Percentiles rank a stretch among this genome's conserved stretches.
These are phyloP conservation scores for Ophioninae sp. DNA, from an alignment of 2,888 invertebrate species.

Conservation along the genomic window DNA sequence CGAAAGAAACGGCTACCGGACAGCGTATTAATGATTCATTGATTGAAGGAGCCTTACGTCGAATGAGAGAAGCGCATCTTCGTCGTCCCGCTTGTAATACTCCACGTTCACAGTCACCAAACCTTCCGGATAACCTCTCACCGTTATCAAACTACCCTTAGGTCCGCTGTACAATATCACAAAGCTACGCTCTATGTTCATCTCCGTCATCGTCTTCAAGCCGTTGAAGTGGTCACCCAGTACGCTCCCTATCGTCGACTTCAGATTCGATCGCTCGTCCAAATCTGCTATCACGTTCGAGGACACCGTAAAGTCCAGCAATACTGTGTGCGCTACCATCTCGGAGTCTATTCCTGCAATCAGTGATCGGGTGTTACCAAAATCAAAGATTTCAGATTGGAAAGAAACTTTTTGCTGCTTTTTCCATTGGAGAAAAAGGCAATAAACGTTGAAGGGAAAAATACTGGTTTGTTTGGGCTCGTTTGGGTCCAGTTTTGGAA, in stretches of 20 bases:
- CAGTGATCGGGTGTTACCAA: not conserved
- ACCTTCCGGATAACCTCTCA: slow-evolving; percentile 89
- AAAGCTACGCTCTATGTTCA: slow-evolving; percentile 87
- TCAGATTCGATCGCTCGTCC: slow-evolving; percentile 85
- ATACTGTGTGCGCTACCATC: slow-evolving; percentile 91
- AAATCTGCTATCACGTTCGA: slow-evolving; percentile 86
- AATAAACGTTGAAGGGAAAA: too few species aligned
- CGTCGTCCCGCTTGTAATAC: slow-evolving; percentile 89
- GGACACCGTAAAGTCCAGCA: slow-evolving; percentile 91
- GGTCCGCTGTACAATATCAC: slow-evolving; percentile 88
- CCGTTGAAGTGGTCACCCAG: slow-evolving; percentile 88
- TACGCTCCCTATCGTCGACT: slow-evolving; percentile 86
- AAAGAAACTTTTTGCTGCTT: not conserved
- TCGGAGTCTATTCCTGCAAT: not conserved
- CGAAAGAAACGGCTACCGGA: not conserved
- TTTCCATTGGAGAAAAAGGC: too few species aligned
- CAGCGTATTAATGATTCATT: not conserved
- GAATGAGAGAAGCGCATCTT: slow-evolving; percentile 87
- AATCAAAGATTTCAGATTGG: not conserved
- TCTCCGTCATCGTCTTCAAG: slow-evolving; percentile 86
- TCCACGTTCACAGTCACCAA: slow-evolving; percentile 91
- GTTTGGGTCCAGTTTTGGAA: too few species aligned
- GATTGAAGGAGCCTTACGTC: slow-evolving; percentile 84
- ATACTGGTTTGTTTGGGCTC: too few species aligned
- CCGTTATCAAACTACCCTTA: slow-evolving; percentile 86